A percentile compares a stretch with the other conserved stretches of the same genome.
Conservation (phyloP, 2,113 vertebrate species). For the Oncorhynchus keta region DNA sequence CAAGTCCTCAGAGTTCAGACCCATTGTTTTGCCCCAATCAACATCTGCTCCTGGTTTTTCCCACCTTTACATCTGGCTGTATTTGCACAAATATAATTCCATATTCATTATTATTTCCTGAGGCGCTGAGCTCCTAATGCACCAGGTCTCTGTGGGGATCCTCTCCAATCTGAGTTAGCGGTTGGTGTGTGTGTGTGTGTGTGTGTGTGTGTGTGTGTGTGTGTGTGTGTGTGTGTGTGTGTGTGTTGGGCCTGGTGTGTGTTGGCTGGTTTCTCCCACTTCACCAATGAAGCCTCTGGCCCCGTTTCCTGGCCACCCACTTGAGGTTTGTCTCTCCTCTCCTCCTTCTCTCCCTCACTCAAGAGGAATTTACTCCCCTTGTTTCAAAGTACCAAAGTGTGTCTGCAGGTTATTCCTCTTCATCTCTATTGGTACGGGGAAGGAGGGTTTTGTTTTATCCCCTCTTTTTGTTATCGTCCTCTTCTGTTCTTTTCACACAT, state of each 20-base stretch:
- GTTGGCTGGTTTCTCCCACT: neutral
- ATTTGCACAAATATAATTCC: slow-evolving; percentile 95
- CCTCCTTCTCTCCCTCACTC: neutral
- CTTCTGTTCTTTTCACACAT: too few relatives aligned
- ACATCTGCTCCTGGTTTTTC: slow-evolving; percentile 93
- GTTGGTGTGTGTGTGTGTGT: neutral
- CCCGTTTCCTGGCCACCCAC: slow-evolving; percentile 91
- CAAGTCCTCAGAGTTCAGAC: slow-evolving; percentile 24
- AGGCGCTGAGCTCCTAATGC: slow-evolving; percentile 80
- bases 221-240: slow-evolving; percentile 8
- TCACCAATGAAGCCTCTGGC: slow-evolving; percentile 58
- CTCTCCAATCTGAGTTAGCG: slow-evolving; percentile 74
- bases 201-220: slow-evolving; percentile 1
- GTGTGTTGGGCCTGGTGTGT: neutral
- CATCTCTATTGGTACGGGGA: neutral
- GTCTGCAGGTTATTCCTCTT: neutral
- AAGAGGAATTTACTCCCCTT: neutral
- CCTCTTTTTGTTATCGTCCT: too few relatives aligned
- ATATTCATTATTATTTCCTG: slow-evolving; percentile 95
- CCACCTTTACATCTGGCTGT: slow-evolving; percentile 91
- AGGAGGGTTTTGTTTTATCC: too few relatives aligned
- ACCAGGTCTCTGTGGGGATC: slow-evolving; percentile 79
- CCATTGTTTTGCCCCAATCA: slow-evolving; percentile 61
- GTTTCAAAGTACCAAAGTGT: neutral
- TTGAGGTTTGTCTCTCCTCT: slow-evolving; percentile 51